These are phyloP conservation scores for Rhea pennata DNA, from an alignment of 2,113 vertebrate genomes.

Conservation along the genomic window DNA sequence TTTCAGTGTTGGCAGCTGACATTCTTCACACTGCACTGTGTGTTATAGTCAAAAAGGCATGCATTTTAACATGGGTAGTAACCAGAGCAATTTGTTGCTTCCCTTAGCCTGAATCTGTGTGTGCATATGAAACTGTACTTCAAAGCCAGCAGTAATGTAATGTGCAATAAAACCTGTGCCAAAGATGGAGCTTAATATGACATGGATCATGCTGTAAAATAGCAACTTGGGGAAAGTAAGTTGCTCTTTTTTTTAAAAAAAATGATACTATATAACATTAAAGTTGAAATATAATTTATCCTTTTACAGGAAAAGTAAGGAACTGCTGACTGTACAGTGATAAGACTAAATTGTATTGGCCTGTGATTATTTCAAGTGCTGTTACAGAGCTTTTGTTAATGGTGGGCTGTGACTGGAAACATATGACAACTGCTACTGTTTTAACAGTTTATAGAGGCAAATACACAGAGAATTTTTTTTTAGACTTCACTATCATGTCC, in stretches of 20 bases:
- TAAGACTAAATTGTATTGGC: neutral
- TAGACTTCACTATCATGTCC: neutral
- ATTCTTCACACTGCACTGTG: accelerated
- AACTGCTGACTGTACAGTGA: neutral
- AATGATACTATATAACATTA: neutral
- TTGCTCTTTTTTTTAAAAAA: neutral
- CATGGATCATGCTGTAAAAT: neutral
- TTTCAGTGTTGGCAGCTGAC: neutral
- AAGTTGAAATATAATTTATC: conserved; percentile 4
- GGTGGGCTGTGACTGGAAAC: neutral
- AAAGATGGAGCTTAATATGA: neutral
- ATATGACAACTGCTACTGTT: conserved; percentile 17
- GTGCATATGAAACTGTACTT: neutral
- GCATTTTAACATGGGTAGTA: neutral
- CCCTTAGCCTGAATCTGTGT: neutral
- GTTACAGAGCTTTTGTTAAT: neutral
- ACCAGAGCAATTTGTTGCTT: neutral
- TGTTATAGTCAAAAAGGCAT: neutral
- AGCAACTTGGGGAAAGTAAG: neutral
- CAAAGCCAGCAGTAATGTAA: neutral
- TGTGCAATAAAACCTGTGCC: neutral
- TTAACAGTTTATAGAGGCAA: conserved; percentile 18
- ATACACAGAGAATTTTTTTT: neutral
- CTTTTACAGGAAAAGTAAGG: neutral
- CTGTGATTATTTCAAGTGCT: neutral